Evolutionary conservation across 2,888 invertebrate species (phyloP).

Genomic region (Xanthorhoe designata): DNA sequence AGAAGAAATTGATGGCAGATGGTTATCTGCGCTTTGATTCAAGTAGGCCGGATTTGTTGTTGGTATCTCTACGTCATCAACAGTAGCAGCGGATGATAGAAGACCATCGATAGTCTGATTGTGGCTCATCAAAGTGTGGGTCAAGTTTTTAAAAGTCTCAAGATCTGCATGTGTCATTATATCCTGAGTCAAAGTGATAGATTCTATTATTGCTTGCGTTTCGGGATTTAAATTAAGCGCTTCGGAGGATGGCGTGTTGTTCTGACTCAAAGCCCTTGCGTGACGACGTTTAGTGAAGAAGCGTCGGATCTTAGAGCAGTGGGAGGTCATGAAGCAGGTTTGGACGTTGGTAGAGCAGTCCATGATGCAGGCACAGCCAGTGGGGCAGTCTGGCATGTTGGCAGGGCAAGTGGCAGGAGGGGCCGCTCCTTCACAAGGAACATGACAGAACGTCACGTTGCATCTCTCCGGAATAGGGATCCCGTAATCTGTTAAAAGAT

Average conservation of each 20-base stretch:
- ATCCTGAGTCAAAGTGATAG: no score
- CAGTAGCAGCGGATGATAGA: background rate
- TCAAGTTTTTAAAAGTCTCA: background rate
- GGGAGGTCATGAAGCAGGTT: conserved; percentile 53
- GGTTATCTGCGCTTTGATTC: background rate
- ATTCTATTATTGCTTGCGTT: background rate
- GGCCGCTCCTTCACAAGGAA: conserved; percentile 51
- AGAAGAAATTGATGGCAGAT: background rate
- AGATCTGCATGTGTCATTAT: background rate
- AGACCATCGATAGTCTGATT: background rate
- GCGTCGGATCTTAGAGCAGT: conserved; percentile 45
- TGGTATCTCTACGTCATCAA: background rate
- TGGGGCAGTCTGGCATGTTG: conserved; percentile 47
- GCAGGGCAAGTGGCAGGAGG: conserved; percentile 57
- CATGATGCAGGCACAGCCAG: conserved; percentile 56
- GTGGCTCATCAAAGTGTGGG: background rate
- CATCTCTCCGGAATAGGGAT: conserved; percentile 36
- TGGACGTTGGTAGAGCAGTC: conserved; percentile 45
- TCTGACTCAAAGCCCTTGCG: conserved; percentile 3
- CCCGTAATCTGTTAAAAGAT: conserved; percentile 5
- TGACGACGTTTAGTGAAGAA: conserved; percentile 35
- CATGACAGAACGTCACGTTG: conserved; percentile 51
- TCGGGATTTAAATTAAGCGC: background rate
- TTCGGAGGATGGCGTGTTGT: background rate
- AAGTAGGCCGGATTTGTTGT: background rate